phyloP scores from a whole-genome alignment of 2,113 vertebrate genomes.

The Acrocephalus arundinaceus region DNA sequence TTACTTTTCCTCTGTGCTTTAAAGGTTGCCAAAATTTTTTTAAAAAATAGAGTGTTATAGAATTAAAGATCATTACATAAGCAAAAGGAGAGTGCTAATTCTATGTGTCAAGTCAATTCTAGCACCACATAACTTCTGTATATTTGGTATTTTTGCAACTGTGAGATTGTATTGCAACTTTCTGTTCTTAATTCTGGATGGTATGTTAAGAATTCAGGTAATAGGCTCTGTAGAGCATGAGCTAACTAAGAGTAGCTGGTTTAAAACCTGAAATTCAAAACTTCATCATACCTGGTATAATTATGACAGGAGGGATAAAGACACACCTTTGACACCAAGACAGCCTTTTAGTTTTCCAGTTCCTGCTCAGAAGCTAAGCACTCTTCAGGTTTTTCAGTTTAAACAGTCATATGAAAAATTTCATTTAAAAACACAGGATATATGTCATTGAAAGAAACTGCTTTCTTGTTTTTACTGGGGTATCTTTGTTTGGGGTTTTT shows the following conservation, averaged over 20 bases:
- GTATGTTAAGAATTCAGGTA: not conserved
- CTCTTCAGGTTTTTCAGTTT: not conserved
- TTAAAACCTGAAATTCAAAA: slow-evolving; percentile 4
- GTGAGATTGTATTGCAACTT: not conserved
- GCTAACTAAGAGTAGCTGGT: not conserved
- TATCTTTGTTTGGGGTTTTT: not conserved
- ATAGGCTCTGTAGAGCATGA: not conserved
- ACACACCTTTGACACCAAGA: not conserved
- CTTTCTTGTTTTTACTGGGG: not conserved
- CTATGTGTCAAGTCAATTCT: not conserved
- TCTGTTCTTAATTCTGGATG: not conserved
- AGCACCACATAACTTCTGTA: not conserved
- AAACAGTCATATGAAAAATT: not conserved
- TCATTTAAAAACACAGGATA: not conserved
- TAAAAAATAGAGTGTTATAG: not conserved
- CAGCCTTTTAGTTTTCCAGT: not conserved
- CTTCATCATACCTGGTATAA: not conserved
- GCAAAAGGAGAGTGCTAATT: not conserved
- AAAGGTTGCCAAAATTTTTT: not conserved
- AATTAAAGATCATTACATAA: not conserved
- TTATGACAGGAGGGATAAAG: not conserved
- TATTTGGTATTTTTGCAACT: not conserved
- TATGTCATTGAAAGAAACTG: not conserved
- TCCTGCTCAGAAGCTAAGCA: not conserved
- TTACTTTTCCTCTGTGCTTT: not conserved